These are phyloP conservation scores for Drosophila multiciliata DNA, from an alignment of 2,888 invertebrate species.

Conservation along the genomic window DNA sequence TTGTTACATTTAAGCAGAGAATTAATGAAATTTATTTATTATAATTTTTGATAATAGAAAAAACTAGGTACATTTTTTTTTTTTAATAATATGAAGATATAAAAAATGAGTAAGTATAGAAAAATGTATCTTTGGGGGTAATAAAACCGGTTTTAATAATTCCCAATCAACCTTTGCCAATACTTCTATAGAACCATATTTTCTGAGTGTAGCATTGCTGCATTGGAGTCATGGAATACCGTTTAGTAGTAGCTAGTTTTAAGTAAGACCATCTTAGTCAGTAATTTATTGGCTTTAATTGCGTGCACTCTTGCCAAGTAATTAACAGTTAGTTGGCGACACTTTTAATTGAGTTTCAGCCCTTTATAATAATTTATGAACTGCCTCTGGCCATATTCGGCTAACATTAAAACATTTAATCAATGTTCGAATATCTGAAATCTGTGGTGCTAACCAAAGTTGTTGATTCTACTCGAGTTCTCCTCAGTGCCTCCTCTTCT, in stretches of 20 bases:
- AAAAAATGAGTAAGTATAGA: neutral
- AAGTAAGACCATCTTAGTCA: neutral
- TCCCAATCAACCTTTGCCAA: no score
- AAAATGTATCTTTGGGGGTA: neutral
- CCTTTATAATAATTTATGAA: slow-evolving; percentile 75
- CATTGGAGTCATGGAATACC: neutral
- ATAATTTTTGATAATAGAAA: neutral
- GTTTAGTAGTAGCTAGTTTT: neutral
- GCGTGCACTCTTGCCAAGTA: slow-evolving; percentile 42
- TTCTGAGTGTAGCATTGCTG: neutral
- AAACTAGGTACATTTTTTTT: neutral
- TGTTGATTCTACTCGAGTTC: slow-evolving; percentile 2
- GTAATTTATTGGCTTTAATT: slow-evolving; percentile 68
- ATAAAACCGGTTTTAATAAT: neutral
- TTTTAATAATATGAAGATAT: neutral
- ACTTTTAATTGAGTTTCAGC: slow-evolving; percentile 77
- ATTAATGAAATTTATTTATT: neutral
- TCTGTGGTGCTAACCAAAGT: slow-evolving; percentile 57
- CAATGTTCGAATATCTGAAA: slow-evolving; percentile 77
- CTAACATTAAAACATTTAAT: slow-evolving; percentile 72
- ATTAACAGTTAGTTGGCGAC: slow-evolving; percentile 68
- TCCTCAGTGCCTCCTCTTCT: neutral
- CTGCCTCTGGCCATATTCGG: slow-evolving; percentile 68
- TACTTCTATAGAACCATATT: neutral
- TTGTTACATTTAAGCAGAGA: neutral